Evolutionary conservation across 2,797 vertebrate genomes (phyloP), one percentile per base, ranked within the genome.

Genomic region (Amblyraja radiata): DNA sequence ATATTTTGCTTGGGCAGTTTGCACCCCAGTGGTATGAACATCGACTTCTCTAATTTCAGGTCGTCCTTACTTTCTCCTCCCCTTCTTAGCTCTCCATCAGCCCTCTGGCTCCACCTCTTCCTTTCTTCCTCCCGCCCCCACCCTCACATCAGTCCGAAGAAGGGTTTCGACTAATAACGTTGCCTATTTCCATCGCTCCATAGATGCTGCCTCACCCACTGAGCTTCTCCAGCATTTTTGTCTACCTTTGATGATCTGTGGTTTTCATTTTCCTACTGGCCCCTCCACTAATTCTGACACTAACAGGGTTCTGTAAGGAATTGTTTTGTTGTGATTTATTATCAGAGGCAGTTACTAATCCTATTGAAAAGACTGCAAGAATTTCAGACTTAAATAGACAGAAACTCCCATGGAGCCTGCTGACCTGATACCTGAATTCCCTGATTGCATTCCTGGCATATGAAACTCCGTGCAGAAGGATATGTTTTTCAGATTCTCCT

Each of bases 311-410:
- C 61, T 88, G 84, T 36, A 18, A 68, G 61, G 84, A 63, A 63
- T 88, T 88, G 9, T 65, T 32, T 63, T 11, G 28, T 14, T 61
- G 13, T 86, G 83, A 86, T 65, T 88, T 88, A 88, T 63, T 63
- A 88, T 88, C 14, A 68, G 28, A 86, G 83, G 32, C 83, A n/a
- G 6, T 68, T 88, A 88, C 84, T 88, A 88, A 88, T 88, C 61
- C 65, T 88, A 68, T 61, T 65, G 36, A 88, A 88, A 88, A 88
- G 84, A 36, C 84, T 36, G 84, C 28, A 68, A 88, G 61, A 18
- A 68, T 88, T 88, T 68, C 61, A 68, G n/a, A 88, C 84, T 65
- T 88, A 65, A 88, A 88, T 88, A 32, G 84, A 88, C 84, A 88
- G 61, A 88, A 65, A 65, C 2, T 88, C 61, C 83, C 84, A 88